phyloP scores from a whole-genome alignment of 2,113 vertebrate genomes.

The Apaloderma vittatum region DNA sequence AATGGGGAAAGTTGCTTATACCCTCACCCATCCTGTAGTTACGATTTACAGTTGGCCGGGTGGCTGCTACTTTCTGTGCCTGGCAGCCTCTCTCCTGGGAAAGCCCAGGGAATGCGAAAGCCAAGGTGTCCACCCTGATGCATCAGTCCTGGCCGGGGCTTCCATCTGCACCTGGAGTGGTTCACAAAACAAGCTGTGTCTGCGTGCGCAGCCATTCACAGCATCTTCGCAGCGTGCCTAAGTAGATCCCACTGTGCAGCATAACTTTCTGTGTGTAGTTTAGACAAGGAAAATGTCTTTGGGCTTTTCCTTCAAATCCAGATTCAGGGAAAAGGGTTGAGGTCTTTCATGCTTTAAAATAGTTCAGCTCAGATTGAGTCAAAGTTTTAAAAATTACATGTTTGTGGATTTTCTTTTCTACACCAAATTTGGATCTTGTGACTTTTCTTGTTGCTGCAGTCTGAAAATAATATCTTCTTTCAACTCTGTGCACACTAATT shows the following conservation, averaged over 20 bases:
- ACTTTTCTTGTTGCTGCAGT: not conserved
- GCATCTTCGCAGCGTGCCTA: not conserved
- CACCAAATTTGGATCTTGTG: not conserved
- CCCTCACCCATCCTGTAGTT: not conserved
- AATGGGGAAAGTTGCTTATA: not conserved
- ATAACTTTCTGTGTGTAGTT: not conserved
- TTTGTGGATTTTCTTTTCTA: not conserved
- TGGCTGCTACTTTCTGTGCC: not conserved
- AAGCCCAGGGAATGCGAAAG: not conserved
- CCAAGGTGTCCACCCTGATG: not conserved
- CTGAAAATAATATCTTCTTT: not conserved
- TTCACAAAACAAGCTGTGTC: not conserved
- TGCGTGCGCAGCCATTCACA: not conserved
- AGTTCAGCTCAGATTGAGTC: not conserved
- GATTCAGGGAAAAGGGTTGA: not conserved
- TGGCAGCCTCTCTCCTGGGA: not conserved
- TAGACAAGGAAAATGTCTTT: rapidly evolving
- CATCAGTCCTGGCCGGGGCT: not conserved
- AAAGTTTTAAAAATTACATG: not conserved
- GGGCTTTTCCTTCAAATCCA: not conserved
- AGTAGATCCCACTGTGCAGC: not conserved
- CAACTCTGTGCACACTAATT: not conserved
- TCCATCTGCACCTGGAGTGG: not conserved
- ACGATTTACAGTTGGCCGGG: not conserved
- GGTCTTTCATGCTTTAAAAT: not conserved